Percentiles rank a stretch among this genome's conserved stretches.
Evolutionary conservation across 1,140 invertebrate genomes (phyloP).

Genomic region (Pseudobourletiella spinata): DNA sequence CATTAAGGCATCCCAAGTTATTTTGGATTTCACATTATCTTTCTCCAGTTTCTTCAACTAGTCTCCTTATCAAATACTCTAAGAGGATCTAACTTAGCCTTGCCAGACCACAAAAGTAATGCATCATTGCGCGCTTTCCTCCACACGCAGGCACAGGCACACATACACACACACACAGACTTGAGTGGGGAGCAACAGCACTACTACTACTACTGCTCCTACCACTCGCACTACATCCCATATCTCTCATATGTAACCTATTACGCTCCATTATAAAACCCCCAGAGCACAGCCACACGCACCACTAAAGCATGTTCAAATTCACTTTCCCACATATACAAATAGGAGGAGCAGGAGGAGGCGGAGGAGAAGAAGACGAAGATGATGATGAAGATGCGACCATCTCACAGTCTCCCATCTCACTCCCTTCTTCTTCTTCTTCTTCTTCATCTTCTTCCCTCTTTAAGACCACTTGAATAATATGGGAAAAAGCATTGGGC

Average conservation of each 20-base stretch:
- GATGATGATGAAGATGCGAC: neutral
- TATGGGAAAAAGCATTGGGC: neutral
- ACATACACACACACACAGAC: neutral
- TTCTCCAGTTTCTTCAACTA: conserved; percentile 22
- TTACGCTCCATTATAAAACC: neutral
- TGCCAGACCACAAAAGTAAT: conserved; percentile 27
- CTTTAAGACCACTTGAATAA: neutral
- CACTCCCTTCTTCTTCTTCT: neutral
- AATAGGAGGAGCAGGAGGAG: no score
- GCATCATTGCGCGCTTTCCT: conserved; percentile 20
- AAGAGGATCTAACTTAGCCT: conserved; percentile 24
- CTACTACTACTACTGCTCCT: no score
- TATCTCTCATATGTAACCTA: no score
- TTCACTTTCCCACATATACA: no score
- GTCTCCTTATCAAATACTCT: conserved; percentile 28
- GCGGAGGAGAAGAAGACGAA: neutral
- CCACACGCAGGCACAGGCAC: neutral
- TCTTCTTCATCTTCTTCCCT: neutral
- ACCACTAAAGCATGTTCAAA: neutral
- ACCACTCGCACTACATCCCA: no score
- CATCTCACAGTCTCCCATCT: neutral
- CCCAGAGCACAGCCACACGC: neutral
- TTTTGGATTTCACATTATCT: conserved; percentile 36
- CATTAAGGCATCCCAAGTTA: conserved; percentile 35
- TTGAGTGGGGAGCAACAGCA: no score